Percentiles rank a stretch among this genome's conserved stretches.
Evolutionary conservation across 2,888 invertebrate species (phyloP).

Genomic region (Lepetodrilus schrolli): DNA sequence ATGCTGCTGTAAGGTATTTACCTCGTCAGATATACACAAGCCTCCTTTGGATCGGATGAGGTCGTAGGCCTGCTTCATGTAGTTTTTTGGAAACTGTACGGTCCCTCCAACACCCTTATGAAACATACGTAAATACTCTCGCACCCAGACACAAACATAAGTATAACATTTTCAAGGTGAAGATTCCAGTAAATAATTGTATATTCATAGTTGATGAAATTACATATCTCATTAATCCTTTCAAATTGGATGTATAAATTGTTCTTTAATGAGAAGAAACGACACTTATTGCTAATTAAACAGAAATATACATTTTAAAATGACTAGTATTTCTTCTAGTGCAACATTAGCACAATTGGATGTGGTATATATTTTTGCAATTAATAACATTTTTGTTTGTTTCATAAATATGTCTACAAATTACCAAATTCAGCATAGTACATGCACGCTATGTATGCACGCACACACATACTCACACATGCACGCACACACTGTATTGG

Average conservation of each 20-base stretch:
- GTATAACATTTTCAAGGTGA: background rate
- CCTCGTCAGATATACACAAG: conserved; percentile 93
- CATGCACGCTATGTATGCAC: too few species aligned
- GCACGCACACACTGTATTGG: background rate
- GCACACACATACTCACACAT: background rate
- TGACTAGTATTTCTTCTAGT: too few species aligned
- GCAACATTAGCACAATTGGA: too few species aligned
- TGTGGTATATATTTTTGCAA: too few species aligned
- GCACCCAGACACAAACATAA: too few species aligned
- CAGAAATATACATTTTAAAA: too few species aligned
- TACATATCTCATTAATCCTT: background rate
- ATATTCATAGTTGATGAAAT: background rate
- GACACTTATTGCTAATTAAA: too few species aligned
- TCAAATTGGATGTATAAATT: too few species aligned
- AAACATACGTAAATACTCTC: conserved; percentile 1
- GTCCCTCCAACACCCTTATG: conserved; percentile 90
- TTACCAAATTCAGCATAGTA: too few species aligned
- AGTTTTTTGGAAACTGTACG: conserved; percentile 93
- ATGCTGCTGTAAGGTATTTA: conserved; percentile 72
- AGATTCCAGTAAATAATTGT: background rate
- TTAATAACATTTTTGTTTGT: too few species aligned
- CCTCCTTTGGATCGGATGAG: conserved; percentile 88
- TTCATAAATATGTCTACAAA: too few species aligned
- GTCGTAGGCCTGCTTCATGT: conserved; percentile 86
- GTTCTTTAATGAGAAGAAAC: too few species aligned